These are phyloP conservation scores for Siniperca knerii DNA, from an alignment of 2,113 vertebrate species.

Conservation along the genomic window DNA sequence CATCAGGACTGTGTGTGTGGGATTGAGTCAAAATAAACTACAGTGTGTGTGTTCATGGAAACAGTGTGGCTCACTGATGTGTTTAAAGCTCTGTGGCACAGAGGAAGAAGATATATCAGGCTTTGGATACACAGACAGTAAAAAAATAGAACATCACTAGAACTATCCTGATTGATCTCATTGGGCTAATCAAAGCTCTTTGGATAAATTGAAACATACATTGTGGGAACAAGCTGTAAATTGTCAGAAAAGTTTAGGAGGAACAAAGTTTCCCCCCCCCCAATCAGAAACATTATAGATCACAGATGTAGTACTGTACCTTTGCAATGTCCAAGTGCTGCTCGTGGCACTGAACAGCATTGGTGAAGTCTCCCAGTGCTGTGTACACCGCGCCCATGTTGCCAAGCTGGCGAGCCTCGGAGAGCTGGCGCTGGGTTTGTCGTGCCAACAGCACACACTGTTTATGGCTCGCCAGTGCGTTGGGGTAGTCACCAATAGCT, in stretches of 20 bases:
- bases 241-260: background rate
- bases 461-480: conserved; percentile 95
- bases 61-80: too few species aligned
- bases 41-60: background rate
- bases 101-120: background rate
- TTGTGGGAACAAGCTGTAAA: background rate
- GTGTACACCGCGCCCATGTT: conserved; percentile 99
- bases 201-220: background rate
- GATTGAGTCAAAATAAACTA: background rate
- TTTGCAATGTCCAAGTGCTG: conserved; percentile 94
- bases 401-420: conserved; percentile 94
- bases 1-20: background rate
- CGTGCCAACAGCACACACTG: conserved; percentile 95
- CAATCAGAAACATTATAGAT: background rate
- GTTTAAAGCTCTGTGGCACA: background rate
- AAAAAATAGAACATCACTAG: too few species aligned
- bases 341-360: conserved; percentile 94
- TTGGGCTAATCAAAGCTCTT: background rate
- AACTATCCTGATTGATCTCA: too few species aligned
- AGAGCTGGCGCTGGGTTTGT: conserved; percentile 93
- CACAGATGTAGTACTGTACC: conserved; percentile 35
- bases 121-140: too few species aligned
- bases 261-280: background rate
- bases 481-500: conserved; percentile 96
- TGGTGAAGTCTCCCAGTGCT: conserved; percentile 95